Evolutionary conservation across 2,797 vertebrate species (phyloP), one percentile per base, ranked within the genome.

Genomic region (Falco rusticolus): DNA sequence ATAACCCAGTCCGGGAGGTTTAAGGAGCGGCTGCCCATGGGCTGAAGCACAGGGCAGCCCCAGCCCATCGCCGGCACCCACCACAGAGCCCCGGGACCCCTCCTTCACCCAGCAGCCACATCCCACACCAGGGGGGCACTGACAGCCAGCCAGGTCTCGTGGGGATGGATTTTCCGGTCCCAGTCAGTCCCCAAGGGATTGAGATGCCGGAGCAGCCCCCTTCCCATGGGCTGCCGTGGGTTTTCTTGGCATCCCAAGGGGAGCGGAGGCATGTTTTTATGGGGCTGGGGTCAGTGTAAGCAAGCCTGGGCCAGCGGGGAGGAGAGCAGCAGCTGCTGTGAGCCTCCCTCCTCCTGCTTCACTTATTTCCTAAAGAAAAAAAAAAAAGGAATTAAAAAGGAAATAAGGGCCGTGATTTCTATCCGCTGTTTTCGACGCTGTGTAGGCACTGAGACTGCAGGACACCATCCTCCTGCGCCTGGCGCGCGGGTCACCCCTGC

Each of bases 391-490:
- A 82, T 61, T 65, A 20, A 13, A 74, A 18, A 57, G 66, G 51
- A 41, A 68, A 22, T 16, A 17, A 7, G 31, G 45, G 39, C 56
- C 1, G 4, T 24, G 64, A 26, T 29, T 93, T 56, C 72, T 34
- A 14, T 9, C 33, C 2, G 1, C 68, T 29, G 6, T 20, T 61
- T 72, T 50, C 64, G 43, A 43, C 17, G 6, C 54, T 8, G 29
- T 5, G 53, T 9, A 65, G 51, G 75, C 3, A 14, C 66, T 6
- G 20, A 75, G 45, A 39, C 39, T 31, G 60, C 1, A 10, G 65
- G 53, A 87, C 45, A 6, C 21, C 0, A 0, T 76, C 75, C 17
- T 26, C 65, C 70, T 3, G 0, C 1, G 1, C n/a, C 66, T 26
- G 2, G 19, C 5, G 5, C 66, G 70, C 6, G 1, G 19, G 26